phyloP scores from a whole-genome alignment of 2,888 invertebrate genomes.

The Amblyjoppa fuscipennis region DNA sequence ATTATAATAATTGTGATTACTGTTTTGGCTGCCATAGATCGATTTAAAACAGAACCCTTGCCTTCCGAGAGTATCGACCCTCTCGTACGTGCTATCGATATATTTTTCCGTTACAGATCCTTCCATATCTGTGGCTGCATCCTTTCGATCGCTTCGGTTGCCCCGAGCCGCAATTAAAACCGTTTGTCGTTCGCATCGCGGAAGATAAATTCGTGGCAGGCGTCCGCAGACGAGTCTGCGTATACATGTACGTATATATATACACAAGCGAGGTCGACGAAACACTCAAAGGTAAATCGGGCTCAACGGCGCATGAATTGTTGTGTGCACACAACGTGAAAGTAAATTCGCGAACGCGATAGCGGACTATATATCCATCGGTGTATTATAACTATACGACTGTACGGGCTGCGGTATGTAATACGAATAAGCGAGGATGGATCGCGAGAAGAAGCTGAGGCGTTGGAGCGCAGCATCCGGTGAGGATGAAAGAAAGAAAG shows the following conservation, averaged over 20 bases:
- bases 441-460: conserved; percentile 40
- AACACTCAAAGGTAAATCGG: conserved; percentile 45
- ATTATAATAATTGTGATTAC: background rate
- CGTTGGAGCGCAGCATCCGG: conserved; percentile 37
- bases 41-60: background rate
- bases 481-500: conserved; percentile 50
- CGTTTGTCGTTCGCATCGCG: conserved; percentile 78
- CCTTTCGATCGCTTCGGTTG: conserved; percentile 55
- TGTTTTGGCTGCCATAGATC: background rate
- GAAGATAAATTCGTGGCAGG: conserved; percentile 77
- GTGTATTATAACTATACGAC: conserved; percentile 19
- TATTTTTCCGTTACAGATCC: conserved; percentile 26
- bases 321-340: conserved; percentile 43
- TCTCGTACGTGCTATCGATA: conserved; percentile 10
- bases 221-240: conserved; percentile 15
- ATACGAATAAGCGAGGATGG: conserved; percentile 32
- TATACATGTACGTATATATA: background rate
- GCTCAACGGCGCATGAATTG: conserved; percentile 49
- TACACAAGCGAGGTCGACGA: conserved; percentile 17
- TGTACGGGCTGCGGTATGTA: conserved; percentile 16
- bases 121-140: conserved; percentile 40
- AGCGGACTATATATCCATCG: background rate
- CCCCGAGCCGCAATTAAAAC: conserved; percentile 79
- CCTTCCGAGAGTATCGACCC: conserved; percentile 11
- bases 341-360: conserved; percentile 50